Base-by-base conservation (phyloP, 2,797 vertebrate genomes). In the Enteromius fasciolatus region DNA sequence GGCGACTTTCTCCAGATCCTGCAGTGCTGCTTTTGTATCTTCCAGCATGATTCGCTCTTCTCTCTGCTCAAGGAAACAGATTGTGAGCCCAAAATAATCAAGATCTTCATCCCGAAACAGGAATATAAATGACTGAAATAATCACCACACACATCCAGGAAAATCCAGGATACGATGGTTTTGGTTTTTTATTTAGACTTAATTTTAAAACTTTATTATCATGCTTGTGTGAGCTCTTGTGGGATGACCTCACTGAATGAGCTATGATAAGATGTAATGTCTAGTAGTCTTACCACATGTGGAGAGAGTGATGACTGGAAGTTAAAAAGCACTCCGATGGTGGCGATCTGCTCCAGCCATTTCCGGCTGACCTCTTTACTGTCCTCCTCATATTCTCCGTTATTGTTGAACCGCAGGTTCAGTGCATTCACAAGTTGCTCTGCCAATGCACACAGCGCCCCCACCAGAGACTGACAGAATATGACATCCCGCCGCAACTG, bases 361-460 rank as follows among this genome's bases (percentile, higher is more conserved):
- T 99, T 99, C 90, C 94, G 96, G 93, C 98, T 99, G 92, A 97
- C 97, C 0, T 99, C 98, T 72, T 96, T 96, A 94, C 98, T 93
- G 90, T 96, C 97, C 80, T 99, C 97, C 81, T 99, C 97, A 0
- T 99, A 99, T 81, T 99, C 98, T 66, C 98, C 97, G 0, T 96
- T 97, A 85, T 99, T 99, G 94, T 99, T 99, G 92, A 96, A 99
- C 36, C 97, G 94, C 44, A 92, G 95, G 86, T 95, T 95, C 78
- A 99, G 92, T 0, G 98, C 98, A 0, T 95, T 96, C 89, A 98
- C 86, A 52, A 99, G 89, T 93, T 99, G 98, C 92, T 99, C 98
- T 0, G 96, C 96, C 83, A 99, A 95, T 2, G 96, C 94, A 88
- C 97, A 97, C 88, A 98, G 87, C 0, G 97, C 96, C 0, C 95